Evolutionary conservation across 2,888 invertebrate genomes (phyloP).

Genomic region (Apodemia hepburni): DNA sequence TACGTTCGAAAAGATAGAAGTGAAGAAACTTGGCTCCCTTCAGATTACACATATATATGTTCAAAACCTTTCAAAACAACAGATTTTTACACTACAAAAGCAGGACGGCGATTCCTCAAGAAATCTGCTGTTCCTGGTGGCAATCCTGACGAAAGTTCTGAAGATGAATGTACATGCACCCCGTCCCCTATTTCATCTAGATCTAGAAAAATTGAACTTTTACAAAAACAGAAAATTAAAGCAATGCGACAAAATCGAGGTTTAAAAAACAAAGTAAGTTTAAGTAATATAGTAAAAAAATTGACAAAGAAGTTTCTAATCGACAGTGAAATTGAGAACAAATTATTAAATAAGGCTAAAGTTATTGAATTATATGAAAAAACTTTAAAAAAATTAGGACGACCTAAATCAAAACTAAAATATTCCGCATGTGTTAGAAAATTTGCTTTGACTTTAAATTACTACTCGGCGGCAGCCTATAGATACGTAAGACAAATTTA

Average conservation of each 20-base stretch:
- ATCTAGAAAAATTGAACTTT: not conserved
- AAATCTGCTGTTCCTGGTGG: not conserved
- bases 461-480: conserved; percentile 28
- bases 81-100: not conserved
- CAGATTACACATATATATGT: not conserved
- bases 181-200: not conserved
- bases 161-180: no score
- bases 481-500: conserved; percentile 18
- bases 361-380: no score
- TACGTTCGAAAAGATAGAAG: not conserved
- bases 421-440: not conserved
- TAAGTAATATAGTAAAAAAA: not conserved
- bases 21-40: not conserved
- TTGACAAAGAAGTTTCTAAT: not conserved
- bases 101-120: not conserved
- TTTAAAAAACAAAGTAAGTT: not conserved
- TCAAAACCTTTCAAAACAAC: not conserved
- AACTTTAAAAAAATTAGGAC: no score
- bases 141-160: not conserved
- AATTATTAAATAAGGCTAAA: not conserved
- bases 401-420: not conserved
- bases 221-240: not conserved
- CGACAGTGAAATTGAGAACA: not conserved
- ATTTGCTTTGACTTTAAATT: conserved; percentile 25
- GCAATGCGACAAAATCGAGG: not conserved